Percentiles rank a stretch among this genome's conserved stretches.
phyloP scores from a whole-genome alignment of 1,140 invertebrate genomes.

The Portunus trituberculatus region DNA sequence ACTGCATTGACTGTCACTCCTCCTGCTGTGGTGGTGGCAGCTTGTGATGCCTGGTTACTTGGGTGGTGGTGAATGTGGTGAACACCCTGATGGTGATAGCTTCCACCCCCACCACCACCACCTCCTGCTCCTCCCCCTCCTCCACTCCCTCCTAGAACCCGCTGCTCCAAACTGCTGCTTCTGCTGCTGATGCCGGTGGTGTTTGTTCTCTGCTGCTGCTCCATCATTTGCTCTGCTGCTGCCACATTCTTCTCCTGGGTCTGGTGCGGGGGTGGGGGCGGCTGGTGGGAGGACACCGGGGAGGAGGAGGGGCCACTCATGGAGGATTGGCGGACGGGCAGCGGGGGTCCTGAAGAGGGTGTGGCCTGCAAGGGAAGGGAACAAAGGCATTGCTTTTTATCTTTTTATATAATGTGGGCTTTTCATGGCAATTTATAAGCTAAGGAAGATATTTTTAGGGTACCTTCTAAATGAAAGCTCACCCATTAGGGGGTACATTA shows the following conservation, averaged over 20 bases:
- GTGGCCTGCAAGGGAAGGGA: slow-evolving; percentile 12
- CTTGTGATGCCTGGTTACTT: slow-evolving; percentile 20
- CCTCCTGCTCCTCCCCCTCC: not conserved
- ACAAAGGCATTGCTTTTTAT: not conserved
- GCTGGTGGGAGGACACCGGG: slow-evolving; percentile 41
- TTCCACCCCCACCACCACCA: slow-evolving; percentile 34
- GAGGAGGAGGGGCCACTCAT: slow-evolving; percentile 50
- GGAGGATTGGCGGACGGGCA: slow-evolving; percentile 70
- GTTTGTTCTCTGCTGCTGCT: not conserved
- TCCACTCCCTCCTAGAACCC: not conserved
- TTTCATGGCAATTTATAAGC: too few species aligned
- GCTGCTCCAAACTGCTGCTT: slow-evolving; percentile 15
- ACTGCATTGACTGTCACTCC: not conserved
- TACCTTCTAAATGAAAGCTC: too few species aligned
- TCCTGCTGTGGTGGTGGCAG: slow-evolving; percentile 21
- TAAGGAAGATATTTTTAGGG: too few species aligned
- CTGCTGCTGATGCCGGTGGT: not conserved
- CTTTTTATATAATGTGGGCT: too few species aligned
- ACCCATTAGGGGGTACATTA: too few species aligned
- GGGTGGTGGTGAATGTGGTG: slow-evolving; percentile 60
- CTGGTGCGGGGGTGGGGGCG: slow-evolving; percentile 37
- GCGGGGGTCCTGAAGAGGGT: slow-evolving; percentile 60
- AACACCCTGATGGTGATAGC: slow-evolving; percentile 54
- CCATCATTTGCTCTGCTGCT: slow-evolving; percentile 39
- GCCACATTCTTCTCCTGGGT: slow-evolving; percentile 32